Conservation (phyloP, 1,140 invertebrate genomes). For the Ceratitis capitata region DNA sequence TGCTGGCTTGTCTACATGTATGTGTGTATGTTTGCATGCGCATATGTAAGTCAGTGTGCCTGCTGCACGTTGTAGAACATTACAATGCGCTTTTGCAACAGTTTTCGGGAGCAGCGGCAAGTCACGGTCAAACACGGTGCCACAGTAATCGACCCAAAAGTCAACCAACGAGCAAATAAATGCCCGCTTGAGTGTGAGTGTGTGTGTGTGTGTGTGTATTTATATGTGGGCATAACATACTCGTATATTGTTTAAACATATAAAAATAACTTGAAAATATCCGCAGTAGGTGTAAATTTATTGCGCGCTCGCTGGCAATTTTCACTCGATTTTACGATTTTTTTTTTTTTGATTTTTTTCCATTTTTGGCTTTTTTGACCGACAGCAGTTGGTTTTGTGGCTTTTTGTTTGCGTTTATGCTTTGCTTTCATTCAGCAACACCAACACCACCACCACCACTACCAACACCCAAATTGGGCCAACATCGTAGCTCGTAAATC, state of each 20-base stretch:
- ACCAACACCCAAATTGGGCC: slow-evolving; percentile 18
- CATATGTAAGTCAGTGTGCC: neutral
- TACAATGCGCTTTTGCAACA: neutral
- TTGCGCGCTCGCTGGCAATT: neutral
- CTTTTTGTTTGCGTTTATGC: slow-evolving; percentile 2
- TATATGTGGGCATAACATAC: neutral
- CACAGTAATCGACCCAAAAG: slow-evolving; percentile 29
- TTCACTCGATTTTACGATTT: neutral
- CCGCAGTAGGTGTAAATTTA: slow-evolving; percentile 28
- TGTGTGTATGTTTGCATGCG: neutral
- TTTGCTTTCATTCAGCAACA: slow-evolving; percentile 24
- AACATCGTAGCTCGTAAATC: slow-evolving; percentile 14
- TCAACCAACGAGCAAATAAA: neutral
- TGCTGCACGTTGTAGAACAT: neutral
- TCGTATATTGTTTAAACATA: neutral
- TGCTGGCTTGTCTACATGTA: neutral
- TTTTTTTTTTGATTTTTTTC: neutral
- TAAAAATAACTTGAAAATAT: slow-evolving; percentile 9
- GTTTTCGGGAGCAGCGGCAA: neutral
- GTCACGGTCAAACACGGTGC: slow-evolving; percentile 24
- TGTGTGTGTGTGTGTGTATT: neutral
- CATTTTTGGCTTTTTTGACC: neutral
- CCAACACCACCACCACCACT: too few relatives aligned
- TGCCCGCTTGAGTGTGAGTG: too few relatives aligned
- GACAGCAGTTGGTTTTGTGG: slow-evolving; percentile 28